Percentiles rank a stretch among this genome's conserved stretches.
These are phyloP conservation scores for Gulo gulo DNA, from an alignment of 2,113 vertebrate genomes.

Conservation along the genomic window DNA sequence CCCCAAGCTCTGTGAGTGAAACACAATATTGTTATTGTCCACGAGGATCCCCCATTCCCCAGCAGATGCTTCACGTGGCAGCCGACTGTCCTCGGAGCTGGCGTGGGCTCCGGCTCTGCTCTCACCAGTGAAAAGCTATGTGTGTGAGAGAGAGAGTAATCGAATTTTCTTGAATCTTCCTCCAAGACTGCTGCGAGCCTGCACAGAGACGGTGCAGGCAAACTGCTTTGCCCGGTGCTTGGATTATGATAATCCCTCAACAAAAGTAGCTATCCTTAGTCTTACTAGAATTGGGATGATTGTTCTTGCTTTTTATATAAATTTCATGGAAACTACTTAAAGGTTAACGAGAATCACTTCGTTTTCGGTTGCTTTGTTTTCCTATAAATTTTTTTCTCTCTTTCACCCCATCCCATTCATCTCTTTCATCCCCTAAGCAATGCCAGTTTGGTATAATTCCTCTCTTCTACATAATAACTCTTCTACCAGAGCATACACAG, in stretches of 20 bases:
- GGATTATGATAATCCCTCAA: neutral
- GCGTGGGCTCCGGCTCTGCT: neutral
- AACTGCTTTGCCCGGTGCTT: neutral
- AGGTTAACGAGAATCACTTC: neutral
- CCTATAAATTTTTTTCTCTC: neutral
- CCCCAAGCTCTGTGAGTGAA: neutral
- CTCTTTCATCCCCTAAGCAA: neutral
- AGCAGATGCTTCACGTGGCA: neutral
- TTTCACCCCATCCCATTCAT: neutral
- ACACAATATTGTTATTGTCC: neutral
- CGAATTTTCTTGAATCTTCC: neutral
- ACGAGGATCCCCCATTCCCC: neutral
- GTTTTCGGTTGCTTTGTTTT: neutral
- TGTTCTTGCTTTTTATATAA: neutral
- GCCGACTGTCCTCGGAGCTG: neutral
- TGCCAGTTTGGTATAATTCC: neutral
- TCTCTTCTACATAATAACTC: too few relatives aligned
- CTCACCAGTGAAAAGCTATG: neutral
- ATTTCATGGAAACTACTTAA: neutral
- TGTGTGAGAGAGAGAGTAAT: neutral
- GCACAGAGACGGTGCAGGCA: neutral
- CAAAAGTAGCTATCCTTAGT: neutral
- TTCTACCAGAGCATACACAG: neutral
- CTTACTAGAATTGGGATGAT: neutral
- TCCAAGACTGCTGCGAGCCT: neutral